Percentiles rank a stretch among this genome's conserved stretches.
These are phyloP conservation scores for Nyleta sp. DNA, from an alignment of 2,888 invertebrate species.

Conservation along the genomic window DNA sequence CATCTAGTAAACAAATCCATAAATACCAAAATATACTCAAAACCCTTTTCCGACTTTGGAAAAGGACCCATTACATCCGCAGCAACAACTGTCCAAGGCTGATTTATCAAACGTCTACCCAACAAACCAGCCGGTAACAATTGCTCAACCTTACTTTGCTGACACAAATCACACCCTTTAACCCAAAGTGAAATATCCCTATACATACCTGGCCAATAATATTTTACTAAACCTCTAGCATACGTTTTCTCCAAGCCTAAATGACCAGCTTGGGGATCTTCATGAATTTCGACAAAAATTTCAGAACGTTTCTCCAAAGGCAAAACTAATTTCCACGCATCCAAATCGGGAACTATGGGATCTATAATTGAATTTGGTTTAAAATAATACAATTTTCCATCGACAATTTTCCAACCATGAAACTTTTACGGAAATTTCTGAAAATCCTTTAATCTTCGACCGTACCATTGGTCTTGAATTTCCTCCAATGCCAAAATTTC, in stretches of 20 bases:
- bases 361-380: slow-evolving; percentile 41
- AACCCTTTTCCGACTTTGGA: slow-evolving; percentile 39
- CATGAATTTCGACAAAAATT: slow-evolving; percentile 33
- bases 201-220: slow-evolving; percentile 52
- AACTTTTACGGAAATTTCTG: slow-evolving; percentile 25
- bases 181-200: slow-evolving; percentile 28
- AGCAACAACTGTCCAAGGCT: slow-evolving; percentile 63
- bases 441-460: slow-evolving; percentile 11
- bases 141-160: slow-evolving; percentile 40
- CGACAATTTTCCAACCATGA: slow-evolving; percentile 40
- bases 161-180: slow-evolving; percentile 15
- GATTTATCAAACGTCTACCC: slow-evolving; percentile 47
- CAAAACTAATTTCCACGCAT: slow-evolving; percentile 58
- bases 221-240: not conserved
- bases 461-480: slow-evolving; percentile 28
- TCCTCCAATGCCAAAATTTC: slow-evolving; percentile 6
- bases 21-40: slow-evolving; percentile 17
- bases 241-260: slow-evolving; percentile 30
- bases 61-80: slow-evolving; percentile 70
- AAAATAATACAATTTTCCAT: slow-evolving; percentile 45
- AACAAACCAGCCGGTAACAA: slow-evolving; percentile 60
- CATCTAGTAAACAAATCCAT: slow-evolving; percentile 31
- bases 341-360: slow-evolving; percentile 41
- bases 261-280: slow-evolving; percentile 34
- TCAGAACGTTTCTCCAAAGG: slow-evolving; percentile 40